Percentiles rank a stretch among this genome's conserved stretches.
Evolutionary conservation across 2,888 invertebrate species (phyloP).

Genomic region (Platycnemis pennipes): DNA sequence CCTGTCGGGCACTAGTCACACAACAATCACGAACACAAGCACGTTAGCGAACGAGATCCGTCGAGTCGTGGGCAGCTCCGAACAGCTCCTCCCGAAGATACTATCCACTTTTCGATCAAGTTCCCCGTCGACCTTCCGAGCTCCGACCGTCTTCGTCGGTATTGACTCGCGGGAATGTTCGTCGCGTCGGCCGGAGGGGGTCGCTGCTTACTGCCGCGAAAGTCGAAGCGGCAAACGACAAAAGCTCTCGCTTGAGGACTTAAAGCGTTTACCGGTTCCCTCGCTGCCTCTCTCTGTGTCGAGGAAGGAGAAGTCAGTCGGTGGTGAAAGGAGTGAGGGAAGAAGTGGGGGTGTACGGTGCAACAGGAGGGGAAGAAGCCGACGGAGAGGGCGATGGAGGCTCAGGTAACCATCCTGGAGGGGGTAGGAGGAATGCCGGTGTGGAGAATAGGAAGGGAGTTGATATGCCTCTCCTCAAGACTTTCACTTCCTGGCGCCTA

Average conservation of each 20-base stretch:
- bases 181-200: not conserved
- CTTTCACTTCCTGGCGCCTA: not conserved
- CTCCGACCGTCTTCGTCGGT: not conserved
- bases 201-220: not conserved
- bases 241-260: not conserved
- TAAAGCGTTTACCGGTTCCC: slow-evolving; percentile 13
- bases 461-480: not conserved
- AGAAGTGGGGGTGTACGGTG: not conserved
- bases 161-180: not conserved
- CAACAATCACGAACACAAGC: no score
- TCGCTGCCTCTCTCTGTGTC: not conserved
- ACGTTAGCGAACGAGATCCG: no score
- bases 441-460: not conserved
- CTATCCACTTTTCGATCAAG: not conserved
- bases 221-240: no score
- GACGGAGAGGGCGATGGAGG: not conserved
- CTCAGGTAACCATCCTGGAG: not conserved
- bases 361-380: not conserved
- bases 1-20: no score
- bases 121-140: not conserved
- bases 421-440: not conserved
- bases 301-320: not conserved
- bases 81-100: not conserved
- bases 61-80: no score
- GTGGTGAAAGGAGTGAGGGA: not conserved